phyloP scores from a whole-genome alignment of 2,888 invertebrate species.

The Emmelina monodactyla region DNA sequence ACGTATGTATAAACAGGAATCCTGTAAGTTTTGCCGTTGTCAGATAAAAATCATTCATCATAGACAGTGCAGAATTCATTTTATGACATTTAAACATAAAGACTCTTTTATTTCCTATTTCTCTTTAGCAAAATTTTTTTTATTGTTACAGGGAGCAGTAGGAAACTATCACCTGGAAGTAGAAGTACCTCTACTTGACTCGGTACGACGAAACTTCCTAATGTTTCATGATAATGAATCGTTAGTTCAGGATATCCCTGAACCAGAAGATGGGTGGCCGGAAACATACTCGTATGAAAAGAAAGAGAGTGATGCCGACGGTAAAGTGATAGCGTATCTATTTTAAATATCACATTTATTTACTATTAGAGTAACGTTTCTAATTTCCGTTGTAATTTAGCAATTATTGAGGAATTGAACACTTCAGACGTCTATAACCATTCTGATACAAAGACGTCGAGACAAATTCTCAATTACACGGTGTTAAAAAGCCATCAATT shows the following conservation, averaged over 20 bases:
- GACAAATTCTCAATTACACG: constrained; percentile 36
- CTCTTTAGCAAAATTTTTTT: too few species aligned
- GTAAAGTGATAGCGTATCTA: too few species aligned
- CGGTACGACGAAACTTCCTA: constrained; percentile 37
- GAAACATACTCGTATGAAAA: too few species aligned
- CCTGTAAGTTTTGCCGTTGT: too few species aligned
- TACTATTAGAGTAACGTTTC: too few species aligned
- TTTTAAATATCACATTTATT: too few species aligned
- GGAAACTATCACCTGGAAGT: constrained; percentile 61
- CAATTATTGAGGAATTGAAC: background rate
- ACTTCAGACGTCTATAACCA: constrained; percentile 33
- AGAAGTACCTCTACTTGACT: constrained; percentile 61
- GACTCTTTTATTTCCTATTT: background rate
- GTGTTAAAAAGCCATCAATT: constrained; percentile 57
- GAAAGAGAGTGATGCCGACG: too few species aligned
- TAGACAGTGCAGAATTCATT: too few species aligned
- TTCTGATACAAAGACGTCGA: constrained; percentile 28
- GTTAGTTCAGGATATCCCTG: constrained; percentile 35
- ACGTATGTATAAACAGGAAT: too few species aligned
- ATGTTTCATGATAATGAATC: constrained; percentile 41
- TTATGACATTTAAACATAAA: too few species aligned
- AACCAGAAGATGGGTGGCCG: constrained; percentile 34
- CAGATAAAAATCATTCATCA: too few species aligned
- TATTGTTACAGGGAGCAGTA: constrained; percentile 28
- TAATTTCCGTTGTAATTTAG: background rate